phyloP scores from a whole-genome alignment of 1,140 invertebrate species.

The Conus betulinus region DNA sequence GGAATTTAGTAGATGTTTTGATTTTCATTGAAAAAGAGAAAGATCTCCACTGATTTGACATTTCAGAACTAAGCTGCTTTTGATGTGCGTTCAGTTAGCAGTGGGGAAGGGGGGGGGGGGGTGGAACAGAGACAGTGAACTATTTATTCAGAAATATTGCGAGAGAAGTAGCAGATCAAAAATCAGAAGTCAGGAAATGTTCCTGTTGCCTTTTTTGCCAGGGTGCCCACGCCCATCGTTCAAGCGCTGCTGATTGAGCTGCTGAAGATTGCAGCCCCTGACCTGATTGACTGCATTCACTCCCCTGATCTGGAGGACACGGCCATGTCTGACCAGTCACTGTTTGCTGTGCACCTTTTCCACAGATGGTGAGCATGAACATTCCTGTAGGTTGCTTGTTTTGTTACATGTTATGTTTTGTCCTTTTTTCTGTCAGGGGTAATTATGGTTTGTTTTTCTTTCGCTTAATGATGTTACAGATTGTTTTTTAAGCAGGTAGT shows the following conservation, averaged over 20 bases:
- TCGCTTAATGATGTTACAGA: background rate
- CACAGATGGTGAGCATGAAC: conserved; percentile 58
- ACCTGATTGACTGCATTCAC: conserved; percentile 55
- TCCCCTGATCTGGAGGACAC: conserved; percentile 52
- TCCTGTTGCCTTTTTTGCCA: background rate
- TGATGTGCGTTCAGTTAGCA: too few species aligned
- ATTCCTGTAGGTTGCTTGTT: background rate
- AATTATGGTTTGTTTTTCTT: background rate
- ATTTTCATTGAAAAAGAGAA: too few species aligned
- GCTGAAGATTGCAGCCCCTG: conserved; percentile 53
- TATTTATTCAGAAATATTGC: too few species aligned
- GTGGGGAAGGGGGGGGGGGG: too few species aligned
- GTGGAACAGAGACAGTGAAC: too few species aligned
- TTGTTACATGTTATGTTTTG: background rate
- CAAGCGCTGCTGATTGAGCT: conserved; percentile 60
- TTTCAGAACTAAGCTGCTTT: too few species aligned
- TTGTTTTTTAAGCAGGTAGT: too few species aligned
- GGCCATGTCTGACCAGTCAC: conserved; percentile 48
- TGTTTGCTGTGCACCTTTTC: conserved; percentile 63
- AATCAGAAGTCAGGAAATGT: too few species aligned
- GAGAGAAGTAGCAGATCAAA: too few species aligned
- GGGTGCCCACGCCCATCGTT: conserved; percentile 56
- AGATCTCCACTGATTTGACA: too few species aligned
- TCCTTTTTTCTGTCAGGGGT: background rate
- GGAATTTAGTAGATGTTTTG: too few species aligned